Conservation (phyloP, 35 echinoderm and acorn worm genomes). For the Hemicentrotus pulcherrimus region DNA sequence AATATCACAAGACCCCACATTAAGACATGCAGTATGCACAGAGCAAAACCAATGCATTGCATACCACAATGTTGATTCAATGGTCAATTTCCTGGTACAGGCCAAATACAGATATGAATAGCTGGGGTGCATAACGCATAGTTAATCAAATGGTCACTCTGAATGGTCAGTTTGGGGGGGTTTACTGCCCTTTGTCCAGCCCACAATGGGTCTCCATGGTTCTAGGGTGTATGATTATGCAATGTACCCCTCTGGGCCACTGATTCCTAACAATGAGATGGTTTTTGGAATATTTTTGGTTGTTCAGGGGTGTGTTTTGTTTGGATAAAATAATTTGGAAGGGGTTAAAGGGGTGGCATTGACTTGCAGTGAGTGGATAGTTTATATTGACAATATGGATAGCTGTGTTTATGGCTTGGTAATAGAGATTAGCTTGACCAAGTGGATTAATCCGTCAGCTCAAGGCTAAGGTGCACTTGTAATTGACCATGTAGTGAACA, state of each 20-base stretch:
- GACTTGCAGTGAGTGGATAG: not conserved
- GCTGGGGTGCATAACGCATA: conserved; percentile 33
- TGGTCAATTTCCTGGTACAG: conserved; percentile 44
- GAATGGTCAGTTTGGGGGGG: conserved; percentile 30
- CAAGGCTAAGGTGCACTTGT: not conserved
- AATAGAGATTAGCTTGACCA: conserved; percentile 10
- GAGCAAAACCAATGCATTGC: not conserved
- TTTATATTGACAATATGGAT: not conserved
- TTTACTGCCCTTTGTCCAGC: conserved; percentile 44
- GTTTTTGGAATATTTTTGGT: conserved; percentile 23
- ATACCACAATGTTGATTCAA: conserved; percentile 38
- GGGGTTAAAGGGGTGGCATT: not conserved
- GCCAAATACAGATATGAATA: conserved; percentile 46
- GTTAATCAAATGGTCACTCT: conserved; percentile 28
- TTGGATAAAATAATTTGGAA: not conserved
- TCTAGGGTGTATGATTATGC: conserved; percentile 46
- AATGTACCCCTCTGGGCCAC: not conserved
- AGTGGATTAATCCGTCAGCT: not conserved
- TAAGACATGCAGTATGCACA: not conserved
- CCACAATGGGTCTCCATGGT: conserved; percentile 43
- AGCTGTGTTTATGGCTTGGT: not conserved
- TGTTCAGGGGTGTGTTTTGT: not conserved
- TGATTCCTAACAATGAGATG: conserved; percentile 29
- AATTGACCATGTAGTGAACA: not conserved
- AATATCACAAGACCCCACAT: conserved; percentile 9